A percentile compares a stretch with the other conserved stretches of the same genome.
Conservation (phyloP, 2,113 vertebrate species). For the Scomber colias region DNA sequence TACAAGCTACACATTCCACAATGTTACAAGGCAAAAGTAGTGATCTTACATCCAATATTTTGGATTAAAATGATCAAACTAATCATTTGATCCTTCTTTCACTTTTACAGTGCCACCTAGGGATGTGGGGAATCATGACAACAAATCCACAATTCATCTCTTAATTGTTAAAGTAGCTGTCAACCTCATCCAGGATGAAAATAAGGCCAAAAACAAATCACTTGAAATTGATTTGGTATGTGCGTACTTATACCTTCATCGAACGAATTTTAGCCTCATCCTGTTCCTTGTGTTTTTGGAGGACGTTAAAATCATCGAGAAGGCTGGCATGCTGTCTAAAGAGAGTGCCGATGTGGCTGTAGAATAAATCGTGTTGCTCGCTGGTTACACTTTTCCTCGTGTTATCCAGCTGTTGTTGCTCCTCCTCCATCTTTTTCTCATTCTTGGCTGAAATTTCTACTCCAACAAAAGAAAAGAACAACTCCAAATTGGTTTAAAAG, state of each 20-base stretch:
- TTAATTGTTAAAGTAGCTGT: too few species aligned
- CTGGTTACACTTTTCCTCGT: constrained; percentile 86
- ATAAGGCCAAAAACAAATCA: too few species aligned
- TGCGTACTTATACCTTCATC: constrained; percentile 85
- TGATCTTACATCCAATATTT: too few species aligned
- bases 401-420: constrained; percentile 87
- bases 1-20: too few species aligned
- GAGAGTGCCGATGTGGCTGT: constrained; percentile 84
- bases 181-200: too few species aligned
- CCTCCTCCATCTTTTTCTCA: constrained; percentile 84
- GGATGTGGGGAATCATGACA: too few species aligned
- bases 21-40: too few species aligned
- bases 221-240: not conserved
- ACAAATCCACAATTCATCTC: not conserved
- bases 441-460: constrained; percentile 89
- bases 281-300: constrained; percentile 84
- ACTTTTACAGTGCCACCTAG: too few species aligned
- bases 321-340: constrained; percentile 85
- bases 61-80: too few species aligned
- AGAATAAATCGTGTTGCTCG: constrained; percentile 88
- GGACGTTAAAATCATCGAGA: constrained; percentile 85
- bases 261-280: constrained; percentile 84
- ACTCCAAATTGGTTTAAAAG: not conserved
- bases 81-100: too few species aligned
- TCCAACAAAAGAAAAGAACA: constrained; percentile 16